Conservation (phyloP, 2,797 vertebrate genomes). For the Epinephelus malabaricus region DNA sequence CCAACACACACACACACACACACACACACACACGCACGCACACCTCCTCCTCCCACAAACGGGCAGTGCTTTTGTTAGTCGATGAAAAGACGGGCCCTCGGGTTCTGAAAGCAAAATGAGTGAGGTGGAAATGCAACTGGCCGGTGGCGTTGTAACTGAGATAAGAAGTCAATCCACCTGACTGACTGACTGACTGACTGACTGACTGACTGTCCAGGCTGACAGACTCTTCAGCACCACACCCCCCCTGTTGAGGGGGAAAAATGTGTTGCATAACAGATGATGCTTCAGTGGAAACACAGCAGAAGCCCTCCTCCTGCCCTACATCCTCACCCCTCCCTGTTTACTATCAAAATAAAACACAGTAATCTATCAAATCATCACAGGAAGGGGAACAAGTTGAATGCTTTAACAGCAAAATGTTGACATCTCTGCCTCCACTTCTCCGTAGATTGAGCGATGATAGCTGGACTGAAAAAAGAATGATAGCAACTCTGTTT, state of each 20-base stretch:
- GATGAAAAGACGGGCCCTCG: slow-evolving; percentile 63
- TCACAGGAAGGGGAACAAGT: slow-evolving; percentile 20
- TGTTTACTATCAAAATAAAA: slow-evolving; percentile 55
- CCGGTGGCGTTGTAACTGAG: slow-evolving; percentile 31
- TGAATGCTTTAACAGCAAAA: slow-evolving; percentile 30
- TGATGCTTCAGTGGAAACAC: slow-evolving; percentile 69
- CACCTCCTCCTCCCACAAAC: slow-evolving; percentile 25
- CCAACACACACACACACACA: slow-evolving; percentile 19
- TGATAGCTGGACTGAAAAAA: neutral
- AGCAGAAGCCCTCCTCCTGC: slow-evolving; percentile 49
- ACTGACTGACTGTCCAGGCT: slow-evolving; percentile 42
- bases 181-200: slow-evolving; percentile 48
- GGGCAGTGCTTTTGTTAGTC: slow-evolving; percentile 66
- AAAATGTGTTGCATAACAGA: slow-evolving; percentile 76
- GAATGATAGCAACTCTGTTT: neutral
- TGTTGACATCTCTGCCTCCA: slow-evolving; percentile 34
- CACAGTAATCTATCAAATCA: slow-evolving; percentile 44
- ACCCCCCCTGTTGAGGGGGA: slow-evolving; percentile 3
- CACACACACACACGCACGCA: slow-evolving; percentile 15
- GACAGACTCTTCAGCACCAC: slow-evolving; percentile 33
- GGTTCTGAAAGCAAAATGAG: slow-evolving; percentile 64
- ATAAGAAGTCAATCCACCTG: slow-evolving; percentile 63
- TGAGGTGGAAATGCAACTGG: slow-evolving; percentile 60
- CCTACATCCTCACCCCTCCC: slow-evolving; percentile 48
- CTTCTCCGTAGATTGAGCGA: slow-evolving; percentile 41